phyloP scores from a whole-genome alignment of 2,113 vertebrate species.

The Promerops cafer region DNA sequence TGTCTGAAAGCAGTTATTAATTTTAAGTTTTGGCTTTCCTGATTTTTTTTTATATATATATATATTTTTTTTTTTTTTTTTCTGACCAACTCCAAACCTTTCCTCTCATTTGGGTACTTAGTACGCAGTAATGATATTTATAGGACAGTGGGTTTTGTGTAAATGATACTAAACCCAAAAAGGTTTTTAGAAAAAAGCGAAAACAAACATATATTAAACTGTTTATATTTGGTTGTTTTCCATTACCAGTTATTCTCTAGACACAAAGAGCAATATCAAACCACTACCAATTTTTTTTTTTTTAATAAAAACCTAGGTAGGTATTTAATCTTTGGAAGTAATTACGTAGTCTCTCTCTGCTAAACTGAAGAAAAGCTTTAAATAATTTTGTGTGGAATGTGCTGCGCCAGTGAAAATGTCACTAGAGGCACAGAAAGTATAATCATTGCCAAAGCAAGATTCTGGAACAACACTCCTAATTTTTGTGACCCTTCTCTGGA shows the following conservation, averaged over 20 bases:
- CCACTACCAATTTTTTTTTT: background rate
- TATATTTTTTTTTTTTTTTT: background rate
- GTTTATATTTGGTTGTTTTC: background rate
- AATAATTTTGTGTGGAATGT: background rate
- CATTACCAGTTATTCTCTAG: background rate
- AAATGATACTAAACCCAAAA: background rate
- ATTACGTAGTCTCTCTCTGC: background rate
- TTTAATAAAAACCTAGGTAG: background rate
- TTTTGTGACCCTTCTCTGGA: background rate
- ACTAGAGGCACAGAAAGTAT: background rate
- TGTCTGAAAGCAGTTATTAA: background rate
- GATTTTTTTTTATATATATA: background rate
- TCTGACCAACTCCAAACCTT: background rate
- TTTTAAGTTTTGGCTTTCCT: background rate
- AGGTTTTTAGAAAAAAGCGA: background rate
- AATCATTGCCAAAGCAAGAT: background rate
- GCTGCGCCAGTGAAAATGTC: background rate
- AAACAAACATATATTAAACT: no score
- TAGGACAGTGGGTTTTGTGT: background rate
- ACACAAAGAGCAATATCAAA: background rate
- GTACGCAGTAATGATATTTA: background rate
- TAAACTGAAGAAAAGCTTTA: background rate
- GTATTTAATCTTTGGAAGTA: background rate
- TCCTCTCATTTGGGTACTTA: background rate
- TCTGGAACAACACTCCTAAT: background rate